Base-by-base conservation (phyloP, 2,113 vertebrate genomes). In the Xerus inauris region DNA sequence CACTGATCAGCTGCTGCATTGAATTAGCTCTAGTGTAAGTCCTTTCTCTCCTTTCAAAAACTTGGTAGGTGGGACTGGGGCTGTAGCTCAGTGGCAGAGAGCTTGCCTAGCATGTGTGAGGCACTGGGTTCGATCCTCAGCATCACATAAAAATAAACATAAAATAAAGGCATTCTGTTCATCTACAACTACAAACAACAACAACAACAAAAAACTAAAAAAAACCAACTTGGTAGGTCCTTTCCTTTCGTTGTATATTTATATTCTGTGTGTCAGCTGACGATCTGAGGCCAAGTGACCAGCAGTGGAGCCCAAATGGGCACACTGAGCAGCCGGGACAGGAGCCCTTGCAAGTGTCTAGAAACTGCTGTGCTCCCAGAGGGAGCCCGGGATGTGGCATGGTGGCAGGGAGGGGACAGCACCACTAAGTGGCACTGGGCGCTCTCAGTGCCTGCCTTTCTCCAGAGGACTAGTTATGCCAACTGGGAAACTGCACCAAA, bases 191-290 rank as follows among this genome's bases (percentile, higher is more conserved):
- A n/a, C n/a, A n/a, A n/a, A n/a, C n/a, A n/a, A n/a, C n/a, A n/a
- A n/a, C n/a, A n/a, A n/a, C n/a, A n/a, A n/a, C n/a, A n/a, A n/a
- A n/a, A n/a, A n/a, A n/a, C n/a, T n/a, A n/a, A n/a, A n/a, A n/a
- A n/a, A n/a, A n/a, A n/a, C n/a, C n/a, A 87, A 49, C 72, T 87
- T 82, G 9, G 24, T 24, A 65, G 32, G 75, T 72, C n/a, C 49
- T 19, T 97, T 85, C 77, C 91, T 91, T 90, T 84, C 59, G 51
- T 54, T 81, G 35, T 65, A 10, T 80, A 57, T 91, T 94, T 75
- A 57, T 89, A 32, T 88, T 57, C 14, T 51, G 2, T n/a, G 19
- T 76, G 83, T 88, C 51, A 85, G 17, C 64, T 81, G 65, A 83
- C 79, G 35, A 81, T 93, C 69, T 73, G 69, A 64, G 64, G 49